These are phyloP conservation scores for Caenorhabditis sulstoni DNA, from an alignment of 2,888 invertebrate genomes.

Conservation along the genomic window DNA sequence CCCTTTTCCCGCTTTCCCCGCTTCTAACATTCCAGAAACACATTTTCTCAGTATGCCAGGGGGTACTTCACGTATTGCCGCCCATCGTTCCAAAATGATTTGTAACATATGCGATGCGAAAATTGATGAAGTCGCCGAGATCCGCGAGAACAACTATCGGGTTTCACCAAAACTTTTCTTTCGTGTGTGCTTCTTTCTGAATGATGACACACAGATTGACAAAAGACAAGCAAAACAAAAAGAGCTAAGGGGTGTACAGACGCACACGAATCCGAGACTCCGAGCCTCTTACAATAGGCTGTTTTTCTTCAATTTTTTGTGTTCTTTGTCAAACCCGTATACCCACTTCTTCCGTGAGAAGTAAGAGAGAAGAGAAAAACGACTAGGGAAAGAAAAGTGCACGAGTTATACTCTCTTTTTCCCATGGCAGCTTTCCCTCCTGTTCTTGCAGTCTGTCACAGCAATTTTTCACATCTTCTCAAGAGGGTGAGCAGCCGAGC, in stretches of 20 bases:
- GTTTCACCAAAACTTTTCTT: slow-evolving; percentile 25
- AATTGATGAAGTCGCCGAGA: slow-evolving; percentile 15
- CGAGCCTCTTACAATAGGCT: no score
- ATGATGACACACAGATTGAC: slow-evolving; percentile 1
- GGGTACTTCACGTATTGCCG: background rate
- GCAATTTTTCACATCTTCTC: background rate
- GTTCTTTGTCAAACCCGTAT: background rate
- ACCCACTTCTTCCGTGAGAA: no score
- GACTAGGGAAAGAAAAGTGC: no score
- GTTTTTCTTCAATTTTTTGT: background rate
- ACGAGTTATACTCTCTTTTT: no score
- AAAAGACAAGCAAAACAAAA: background rate
- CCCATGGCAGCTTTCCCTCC: no score
- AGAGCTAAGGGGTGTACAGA: background rate
- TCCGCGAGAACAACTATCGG: slow-evolving; percentile 31
- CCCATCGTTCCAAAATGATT: slow-evolving; percentile 20
- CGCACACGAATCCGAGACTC: background rate
- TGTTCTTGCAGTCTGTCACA: slow-evolving; percentile 4
- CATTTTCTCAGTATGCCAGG: background rate
- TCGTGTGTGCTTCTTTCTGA: slow-evolving; percentile 11
- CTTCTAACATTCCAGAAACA: background rate
- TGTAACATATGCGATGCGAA: slow-evolving; percentile 24
- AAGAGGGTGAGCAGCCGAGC: background rate
- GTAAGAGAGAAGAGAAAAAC: background rate
- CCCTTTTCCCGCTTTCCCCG: no score